phyloP scores from a whole-genome alignment of 2,113 vertebrate species.

The Myrmecophaga tridactyla region DNA sequence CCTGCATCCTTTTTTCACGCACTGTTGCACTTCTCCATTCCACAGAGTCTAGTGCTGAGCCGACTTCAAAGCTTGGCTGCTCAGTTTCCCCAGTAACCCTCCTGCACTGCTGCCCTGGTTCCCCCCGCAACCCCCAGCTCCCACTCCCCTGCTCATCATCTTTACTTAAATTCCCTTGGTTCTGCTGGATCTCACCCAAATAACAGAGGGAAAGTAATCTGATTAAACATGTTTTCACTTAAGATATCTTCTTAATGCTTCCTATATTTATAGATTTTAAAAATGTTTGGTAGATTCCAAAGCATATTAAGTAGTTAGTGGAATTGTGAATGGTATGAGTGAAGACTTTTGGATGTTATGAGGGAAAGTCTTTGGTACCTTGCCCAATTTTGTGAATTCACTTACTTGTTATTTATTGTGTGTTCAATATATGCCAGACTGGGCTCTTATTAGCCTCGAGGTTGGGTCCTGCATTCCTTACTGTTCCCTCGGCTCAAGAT shows the following conservation, averaged over 20 bases:
- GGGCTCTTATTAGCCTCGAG: neutral
- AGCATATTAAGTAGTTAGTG: neutral
- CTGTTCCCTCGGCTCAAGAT: neutral
- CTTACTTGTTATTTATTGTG: neutral
- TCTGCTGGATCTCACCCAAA: neutral
- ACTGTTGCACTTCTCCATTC: neutral
- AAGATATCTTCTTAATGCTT: neutral
- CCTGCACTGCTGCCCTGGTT: neutral
- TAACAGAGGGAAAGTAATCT: neutral
- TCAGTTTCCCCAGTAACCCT: neutral
- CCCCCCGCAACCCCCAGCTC: fast-evolving
- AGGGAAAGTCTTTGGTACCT: neutral
- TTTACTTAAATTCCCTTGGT: neutral
- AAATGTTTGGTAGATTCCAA: neutral
- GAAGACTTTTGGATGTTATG: neutral
- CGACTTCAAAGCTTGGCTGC: neutral
- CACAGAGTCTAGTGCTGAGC: too few species aligned
- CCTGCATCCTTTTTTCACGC: neutral
- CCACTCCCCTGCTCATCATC: neutral
- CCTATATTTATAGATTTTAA: neutral
- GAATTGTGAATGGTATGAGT: neutral
- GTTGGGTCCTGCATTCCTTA: neutral
- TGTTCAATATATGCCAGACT: neutral
- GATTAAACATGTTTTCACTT: neutral
- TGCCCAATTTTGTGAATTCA: neutral